phyloP scores from a whole-genome alignment of 2,113 vertebrate genomes.

The Dromiciops gliroides region DNA sequence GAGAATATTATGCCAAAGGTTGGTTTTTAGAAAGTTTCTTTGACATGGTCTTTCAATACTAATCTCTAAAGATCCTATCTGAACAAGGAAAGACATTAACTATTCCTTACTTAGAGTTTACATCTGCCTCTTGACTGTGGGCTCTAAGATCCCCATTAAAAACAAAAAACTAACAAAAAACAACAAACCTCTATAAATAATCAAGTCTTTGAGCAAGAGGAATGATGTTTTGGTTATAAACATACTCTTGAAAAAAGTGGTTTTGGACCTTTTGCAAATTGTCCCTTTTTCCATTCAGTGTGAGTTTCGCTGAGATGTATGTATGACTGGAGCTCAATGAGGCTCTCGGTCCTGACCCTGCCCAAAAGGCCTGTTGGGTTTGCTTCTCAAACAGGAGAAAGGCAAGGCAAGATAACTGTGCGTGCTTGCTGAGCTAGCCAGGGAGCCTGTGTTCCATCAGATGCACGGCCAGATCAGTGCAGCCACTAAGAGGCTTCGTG shows the following conservation, averaged over 20 bases:
- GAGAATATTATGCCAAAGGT: neutral
- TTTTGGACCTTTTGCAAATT: conserved; percentile 16
- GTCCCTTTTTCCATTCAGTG: neutral
- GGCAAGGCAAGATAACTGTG: neutral
- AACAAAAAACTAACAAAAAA: neutral
- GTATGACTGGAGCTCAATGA: neutral
- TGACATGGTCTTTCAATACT: neutral
- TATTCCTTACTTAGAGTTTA: neutral
- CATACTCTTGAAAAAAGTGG: neutral
- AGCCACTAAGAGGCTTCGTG: neutral
- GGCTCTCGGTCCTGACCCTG: neutral
- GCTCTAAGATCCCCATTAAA: conserved; percentile 5
- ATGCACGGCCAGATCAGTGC: neutral
- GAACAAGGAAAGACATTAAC: neutral
- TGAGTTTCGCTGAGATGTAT: neutral
- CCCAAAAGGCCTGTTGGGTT: conserved; percentile 2
- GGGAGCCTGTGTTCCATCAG: neutral
- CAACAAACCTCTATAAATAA: neutral
- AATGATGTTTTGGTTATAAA: neutral
- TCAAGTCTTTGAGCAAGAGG: conserved; percentile 4
- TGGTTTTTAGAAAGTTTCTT: neutral
- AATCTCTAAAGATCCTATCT: conserved; percentile 12
- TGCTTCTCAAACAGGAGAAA: neutral
- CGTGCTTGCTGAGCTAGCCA: neutral
- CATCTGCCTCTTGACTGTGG: neutral